Base-by-base conservation (phyloP, 2,888 invertebrate species). In the Cheilosia urbana region DNA sequence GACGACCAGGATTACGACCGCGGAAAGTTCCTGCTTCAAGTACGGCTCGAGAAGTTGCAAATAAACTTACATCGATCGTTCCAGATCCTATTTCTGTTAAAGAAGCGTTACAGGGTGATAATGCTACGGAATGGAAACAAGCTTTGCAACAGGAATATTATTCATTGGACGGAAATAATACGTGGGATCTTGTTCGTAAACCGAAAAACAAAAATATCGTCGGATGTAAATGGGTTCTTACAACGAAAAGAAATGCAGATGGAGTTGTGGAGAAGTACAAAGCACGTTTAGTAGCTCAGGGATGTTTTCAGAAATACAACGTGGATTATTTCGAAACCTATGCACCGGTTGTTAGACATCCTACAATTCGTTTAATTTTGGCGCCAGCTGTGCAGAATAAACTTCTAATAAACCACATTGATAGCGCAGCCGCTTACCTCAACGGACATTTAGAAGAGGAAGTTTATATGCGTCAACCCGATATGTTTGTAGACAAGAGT, bases 311-410 rank as follows among this genome's bases (percentile, higher is more conserved):
- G 69, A 87, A 87, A 53, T 62, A 79, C 7, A 87, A 87, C 19
- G 51, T 87, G 49, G 88, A 89, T 79, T 89, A 88, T 76, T 47
- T 77, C 24, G 88, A 90, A 75, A 88, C 88, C 7, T 89, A 87
- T 80, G 80, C 88, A 15, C 89, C 88, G 24, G 88, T 89, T 42
- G 87, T 81, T 9, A 37, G 84, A 45, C 77, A 88, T 68, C 75
- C 85, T 42, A 84, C 88, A 9, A 87, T 89, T 24, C 68, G 88
- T 62, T 40, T 87, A 13, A 69, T 89, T 68, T 42, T 87, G 49
- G 71, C 80, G n/a, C 45, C 57, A 24, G 68, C 42, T 57, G 68
- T 57, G 17, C 42, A 55, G 55, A 68, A 68, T 37, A 27, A 68
- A 45, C 21, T 68, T 57, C 17, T 68, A 9, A 68, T 57, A 55